A percentile compares a stretch with the other conserved stretches of the same genome.
Evolutionary conservation across 2,888 invertebrate genomes (phyloP).

Genomic region (Oxyteleia sp.): DNA sequence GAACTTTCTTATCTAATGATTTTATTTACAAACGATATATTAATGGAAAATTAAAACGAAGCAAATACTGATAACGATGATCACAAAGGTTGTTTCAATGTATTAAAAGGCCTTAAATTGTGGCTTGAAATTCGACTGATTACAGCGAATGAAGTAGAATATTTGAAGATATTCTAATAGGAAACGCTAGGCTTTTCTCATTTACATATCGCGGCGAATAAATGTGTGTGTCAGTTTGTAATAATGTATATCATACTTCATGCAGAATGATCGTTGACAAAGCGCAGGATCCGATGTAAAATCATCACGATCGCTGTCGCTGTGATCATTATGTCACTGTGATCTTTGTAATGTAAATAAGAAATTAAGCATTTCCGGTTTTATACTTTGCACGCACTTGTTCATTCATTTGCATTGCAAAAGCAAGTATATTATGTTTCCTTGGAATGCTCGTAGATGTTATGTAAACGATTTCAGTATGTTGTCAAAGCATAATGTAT

Average conservation of each 20-base stretch:
- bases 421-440: neutral
- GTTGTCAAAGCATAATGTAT: too few species aligned
- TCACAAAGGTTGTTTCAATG: constrained; percentile 35
- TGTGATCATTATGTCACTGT: too few species aligned
- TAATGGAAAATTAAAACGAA: constrained; percentile 16
- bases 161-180: constrained; percentile 62
- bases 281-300: constrained; percentile 14
- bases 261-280: constrained; percentile 11
- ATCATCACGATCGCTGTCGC: too few species aligned
- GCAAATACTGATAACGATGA: constrained; percentile 12
- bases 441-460: neutral
- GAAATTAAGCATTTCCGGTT: neutral
- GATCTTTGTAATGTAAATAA: constrained; percentile 25
- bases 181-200: constrained; percentile 43
- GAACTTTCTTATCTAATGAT: constrained; percentile 25
- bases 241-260: constrained; percentile 16
- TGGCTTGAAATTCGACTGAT: constrained; percentile 71
- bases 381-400: constrained; percentile 3
- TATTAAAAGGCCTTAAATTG: constrained; percentile 75
- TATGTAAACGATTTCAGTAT: neutral
- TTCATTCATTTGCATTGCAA: neutral
- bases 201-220: constrained; percentile 21
- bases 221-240: constrained; percentile 37
- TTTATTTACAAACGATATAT: constrained; percentile 27
- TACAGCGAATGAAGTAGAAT: constrained; percentile 74